Base-by-base conservation (phyloP, 2,113 vertebrate genomes). In the Limanda limanda region DNA sequence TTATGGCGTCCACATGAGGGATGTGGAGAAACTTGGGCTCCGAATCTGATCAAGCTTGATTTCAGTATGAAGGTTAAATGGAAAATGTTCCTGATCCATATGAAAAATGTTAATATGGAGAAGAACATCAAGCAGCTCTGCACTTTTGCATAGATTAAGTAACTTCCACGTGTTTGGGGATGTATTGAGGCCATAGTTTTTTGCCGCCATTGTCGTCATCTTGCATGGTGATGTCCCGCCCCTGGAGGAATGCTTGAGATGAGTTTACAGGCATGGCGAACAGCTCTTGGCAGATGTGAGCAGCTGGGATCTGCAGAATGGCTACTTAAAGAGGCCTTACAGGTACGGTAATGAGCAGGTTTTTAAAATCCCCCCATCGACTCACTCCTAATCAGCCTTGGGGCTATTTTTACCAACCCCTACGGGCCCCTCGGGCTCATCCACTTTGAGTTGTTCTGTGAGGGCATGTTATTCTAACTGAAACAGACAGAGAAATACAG, bases 381-480 rank as follows among this genome's bases (percentile, higher is more conserved):
- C 87, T 88, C 81, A 69, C 86, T 92, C 87, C 89, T 94, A 92
- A 94, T 95, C 92, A 94, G 90, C 88, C 90, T 87, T 74, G 54
- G 84, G 90, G 92, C 92, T 94, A 93, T 94, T 94, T 94, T 93
- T 94, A 93, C 86, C 90, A 86, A 84, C 90, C 85, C 88, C 89
- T 81, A 76, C 66, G 88, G 90, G 88, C 93, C 90, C 89, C 82
- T 89, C 83, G 47, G 91, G 91, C 92, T 84, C 86, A 87, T 90
- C 87, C 84, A 78, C 86, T 89, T 92, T 92, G 88, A 88, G 80
- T 85, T 86, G 81, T 85, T 91, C 76, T 60, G 79, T 74, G 82
- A 88, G 87, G 89, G 84, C 76, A 82, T 76, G 63, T 79, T 86
- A 84, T 86, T 86, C 82, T 87, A 73, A 74, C 45, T 56, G 81